Evolutionary conservation across 2,888 invertebrate genomes (phyloP), one percentile per base, ranked within the genome.

Genomic region (Heliconius sara): DNA sequence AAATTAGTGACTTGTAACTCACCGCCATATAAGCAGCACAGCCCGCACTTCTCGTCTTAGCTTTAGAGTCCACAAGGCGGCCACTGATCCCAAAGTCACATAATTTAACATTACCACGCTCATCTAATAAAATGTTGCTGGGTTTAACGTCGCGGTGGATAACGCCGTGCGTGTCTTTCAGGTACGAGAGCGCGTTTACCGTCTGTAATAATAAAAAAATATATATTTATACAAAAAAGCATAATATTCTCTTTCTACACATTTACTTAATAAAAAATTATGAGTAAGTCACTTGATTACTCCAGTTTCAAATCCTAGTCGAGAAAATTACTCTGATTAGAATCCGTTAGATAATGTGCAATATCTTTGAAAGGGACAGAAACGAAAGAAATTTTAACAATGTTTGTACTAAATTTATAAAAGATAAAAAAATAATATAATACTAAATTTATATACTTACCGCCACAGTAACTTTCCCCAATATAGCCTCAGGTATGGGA

Each of bases 51-150:
- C 99, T 96, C 30, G 99, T 99, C 93, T 98, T 99, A 5, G 99
- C 99, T 96, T 99, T 99, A 74, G 99, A 99, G 95, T 99, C 99
- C 60, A 99, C 99, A 82, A 99, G 96, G 81, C 99, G 97, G 30
- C 99, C 99, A 90, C 99, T 99, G 91, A 99, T 99, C 85, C 99
- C 99, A 96, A 99, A 99, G 96, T 99, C 99, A 95, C 99, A 99
- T 60, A 99, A 96, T 93, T 99, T 99, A 13, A 99, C 98, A 87
- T 98, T 98, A 30, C 99, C 99, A 89, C 97, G 97, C 92, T 98
- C 98, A 93, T 99, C 99, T 85, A 99, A 96, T 84, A 99, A 96
- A 86, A 99, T 99, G 95, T 99, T 99, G 87, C 99, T 99, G 73
- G 99, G 99, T 92, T 99, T 99, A 77, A 99, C 99, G 95, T 99